A percentile compares a stretch with the other conserved stretches of the same genome.
Conservation (phyloP, 1,140 invertebrate genomes). For the Hesperophylax magnus region DNA sequence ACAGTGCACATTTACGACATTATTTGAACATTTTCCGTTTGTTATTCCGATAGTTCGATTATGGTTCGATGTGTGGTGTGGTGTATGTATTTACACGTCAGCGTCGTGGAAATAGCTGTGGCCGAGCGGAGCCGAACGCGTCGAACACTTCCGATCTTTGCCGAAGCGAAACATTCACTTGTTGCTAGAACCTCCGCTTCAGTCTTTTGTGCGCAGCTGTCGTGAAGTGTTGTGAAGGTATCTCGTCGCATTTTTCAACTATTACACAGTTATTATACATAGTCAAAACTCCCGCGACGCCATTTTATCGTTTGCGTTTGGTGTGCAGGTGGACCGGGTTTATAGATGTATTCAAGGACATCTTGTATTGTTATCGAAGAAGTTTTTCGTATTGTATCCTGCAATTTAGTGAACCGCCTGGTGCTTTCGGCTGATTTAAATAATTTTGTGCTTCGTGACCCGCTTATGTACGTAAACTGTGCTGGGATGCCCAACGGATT, state of each 20-base stretch:
- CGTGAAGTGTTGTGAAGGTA: constrained; percentile 17
- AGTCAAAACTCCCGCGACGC: constrained; percentile 44
- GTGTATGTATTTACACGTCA: constrained; percentile 35
- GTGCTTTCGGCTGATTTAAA: not conserved
- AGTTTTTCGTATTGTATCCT: constrained; percentile 8
- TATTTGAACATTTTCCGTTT: constrained; percentile 28
- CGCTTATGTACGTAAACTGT: not conserved
- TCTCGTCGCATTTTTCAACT: constrained; percentile 28
- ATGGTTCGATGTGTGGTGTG: too few relatives aligned
- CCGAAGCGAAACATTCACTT: constrained; percentile 47
- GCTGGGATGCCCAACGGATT: not conserved
- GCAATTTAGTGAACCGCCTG: not conserved
- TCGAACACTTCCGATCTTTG: constrained; percentile 33
- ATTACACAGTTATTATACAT: constrained; percentile 19
- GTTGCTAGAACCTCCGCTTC: constrained; percentile 42
- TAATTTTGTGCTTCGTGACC: constrained; percentile 10
- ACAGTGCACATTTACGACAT: too few relatives aligned
- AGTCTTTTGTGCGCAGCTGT: constrained; percentile 47
- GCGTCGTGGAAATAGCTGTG: constrained; percentile 22
- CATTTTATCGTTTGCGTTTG: constrained; percentile 46
- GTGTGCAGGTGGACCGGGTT: constrained; percentile 30
- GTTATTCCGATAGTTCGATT: not conserved
- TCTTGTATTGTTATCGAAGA: constrained; percentile 25
- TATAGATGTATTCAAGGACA: constrained; percentile 37
- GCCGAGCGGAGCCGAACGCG: constrained; percentile 31